phyloP scores from a whole-genome alignment of 2,888 invertebrate genomes.

The Cactoblastis cactorum region DNA sequence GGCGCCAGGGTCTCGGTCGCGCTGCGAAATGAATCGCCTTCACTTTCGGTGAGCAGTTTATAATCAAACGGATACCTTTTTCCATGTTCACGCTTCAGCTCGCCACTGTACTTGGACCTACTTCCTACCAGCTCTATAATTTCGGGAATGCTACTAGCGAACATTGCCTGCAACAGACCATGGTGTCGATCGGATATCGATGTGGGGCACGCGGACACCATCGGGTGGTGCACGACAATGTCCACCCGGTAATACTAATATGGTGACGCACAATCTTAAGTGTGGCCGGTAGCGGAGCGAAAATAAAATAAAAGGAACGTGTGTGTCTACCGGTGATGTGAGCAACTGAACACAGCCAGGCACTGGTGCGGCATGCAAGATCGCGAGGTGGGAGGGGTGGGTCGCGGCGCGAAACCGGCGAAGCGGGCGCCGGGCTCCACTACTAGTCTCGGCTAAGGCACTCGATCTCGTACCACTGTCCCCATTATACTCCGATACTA shows the following conservation, averaged over 20 bases:
- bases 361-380: constrained; percentile 73
- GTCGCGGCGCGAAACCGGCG: constrained; percentile 55
- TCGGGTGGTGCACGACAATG: constrained; percentile 78
- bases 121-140: constrained; percentile 99
- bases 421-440: constrained; percentile 35
- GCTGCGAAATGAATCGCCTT: constrained; percentile 63
- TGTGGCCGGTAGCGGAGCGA: constrained; percentile 76
- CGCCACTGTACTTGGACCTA: constrained; percentile 99
- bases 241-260: constrained; percentile 67
- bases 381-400: constrained; percentile 71
- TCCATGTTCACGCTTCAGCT: constrained; percentile 99
- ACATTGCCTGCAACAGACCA: constrained; percentile 97
- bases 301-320: constrained; percentile 68
- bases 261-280: constrained; percentile 63
- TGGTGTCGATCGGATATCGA: constrained; percentile 71
- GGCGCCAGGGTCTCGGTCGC: constrained; percentile 25
- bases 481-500: constrained; percentile 51
- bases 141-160: constrained; percentile 99
- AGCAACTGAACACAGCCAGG: constrained; percentile 80
- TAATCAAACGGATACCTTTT: constrained; percentile 91
- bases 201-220: constrained; percentile 64
- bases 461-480: constrained; percentile 51
- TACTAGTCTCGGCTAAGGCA: constrained; percentile 32
- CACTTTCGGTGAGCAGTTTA: constrained; percentile 65
- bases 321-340: constrained; percentile 78